A percentile compares a stretch with the other conserved stretches of the same genome.
These are phyloP conservation scores for Sinelater perroti DNA, from an alignment of 2,888 invertebrate genomes.

Conservation along the genomic window DNA sequence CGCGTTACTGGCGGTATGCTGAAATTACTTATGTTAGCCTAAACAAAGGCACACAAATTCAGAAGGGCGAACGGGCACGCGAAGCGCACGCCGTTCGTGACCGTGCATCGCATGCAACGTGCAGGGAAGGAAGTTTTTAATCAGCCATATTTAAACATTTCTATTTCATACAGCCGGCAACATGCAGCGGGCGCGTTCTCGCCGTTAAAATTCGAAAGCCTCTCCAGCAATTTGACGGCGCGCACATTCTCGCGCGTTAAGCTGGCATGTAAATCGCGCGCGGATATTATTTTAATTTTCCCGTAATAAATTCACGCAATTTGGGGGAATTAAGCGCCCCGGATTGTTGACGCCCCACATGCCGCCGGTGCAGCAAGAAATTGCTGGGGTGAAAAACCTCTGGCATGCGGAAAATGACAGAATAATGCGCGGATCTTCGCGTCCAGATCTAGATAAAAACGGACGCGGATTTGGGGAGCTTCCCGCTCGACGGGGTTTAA, in stretches of 20 bases:
- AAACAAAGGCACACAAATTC: conserved; percentile 27
- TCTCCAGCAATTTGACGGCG: conserved; percentile 11
- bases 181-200: conserved; percentile 18
- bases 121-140: conserved; percentile 34
- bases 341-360: neutral
- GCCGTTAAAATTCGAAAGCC: conserved; percentile 11
- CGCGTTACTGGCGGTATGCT: conserved; percentile 23
- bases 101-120: conserved; percentile 31
- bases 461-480: neutral
- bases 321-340: conserved; percentile 7
- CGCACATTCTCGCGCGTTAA: conserved; percentile 6
- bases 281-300: conserved; percentile 8
- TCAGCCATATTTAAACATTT: conserved; percentile 32
- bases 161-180: conserved; percentile 28
- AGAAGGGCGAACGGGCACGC: conserved; percentile 28
- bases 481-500: too few relatives aligned
- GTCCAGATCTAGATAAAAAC: conserved; percentile 7
- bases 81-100: conserved; percentile 24
- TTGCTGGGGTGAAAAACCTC: conserved; percentile 9
- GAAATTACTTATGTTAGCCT: conserved; percentile 26
- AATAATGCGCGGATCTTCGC: conserved; percentile 17
- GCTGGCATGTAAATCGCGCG: conserved; percentile 1
- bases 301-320: neutral
- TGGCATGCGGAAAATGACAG: conserved; percentile 20
- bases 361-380: conserved; percentile 10